Evolutionary conservation across 2,888 invertebrate genomes (phyloP), one percentile per base, ranked within the genome.

Genomic region (Lamellibrachia satsuma): DNA sequence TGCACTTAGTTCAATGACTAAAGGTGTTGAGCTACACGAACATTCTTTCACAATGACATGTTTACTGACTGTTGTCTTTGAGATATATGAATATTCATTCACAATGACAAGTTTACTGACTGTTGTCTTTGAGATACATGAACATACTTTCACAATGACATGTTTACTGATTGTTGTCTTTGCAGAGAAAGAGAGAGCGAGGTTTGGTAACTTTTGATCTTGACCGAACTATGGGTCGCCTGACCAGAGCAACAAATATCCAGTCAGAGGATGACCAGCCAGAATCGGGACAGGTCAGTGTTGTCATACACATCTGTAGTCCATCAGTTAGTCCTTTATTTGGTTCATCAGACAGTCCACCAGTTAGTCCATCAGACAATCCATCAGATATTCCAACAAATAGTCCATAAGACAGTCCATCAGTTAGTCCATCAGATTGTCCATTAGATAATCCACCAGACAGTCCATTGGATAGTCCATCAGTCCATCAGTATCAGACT

Each of bases 131-230:
- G 60, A 11, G 75, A 15, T 75, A 75, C 75, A 1, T 75, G 39
- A 39, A 39, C 39, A 39, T 39, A 1, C 39, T 39, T 39, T 39
- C 39, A 39, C 39, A 22, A 22, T 75, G 4, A 75, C 22, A 6
- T 75, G 75, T 75, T 15, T 22, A 22, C 22, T 75, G 15, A 60
- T 6, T 15, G 51, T 51, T 91, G 22, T 15, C 9, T 93, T 93
- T 94, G 90, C 94, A 96, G 96, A 91, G 94, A 93, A 97, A 97
- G 95, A 96, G 97, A 27, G 97, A 97, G 94, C 97, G 97, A 94
- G 97, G 97, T 92, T 95, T 97, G 92, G 97, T 97, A 1, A 94
- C 97, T 7, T 97, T 97, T 93, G 97, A 98, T 95, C 95, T 97
- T n/a, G 97, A 97, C 93, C 94, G 94, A 52, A 95, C 95, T 92